Base-by-base conservation (phyloP, 2,113 vertebrate species). In the Motacilla alba region DNA sequence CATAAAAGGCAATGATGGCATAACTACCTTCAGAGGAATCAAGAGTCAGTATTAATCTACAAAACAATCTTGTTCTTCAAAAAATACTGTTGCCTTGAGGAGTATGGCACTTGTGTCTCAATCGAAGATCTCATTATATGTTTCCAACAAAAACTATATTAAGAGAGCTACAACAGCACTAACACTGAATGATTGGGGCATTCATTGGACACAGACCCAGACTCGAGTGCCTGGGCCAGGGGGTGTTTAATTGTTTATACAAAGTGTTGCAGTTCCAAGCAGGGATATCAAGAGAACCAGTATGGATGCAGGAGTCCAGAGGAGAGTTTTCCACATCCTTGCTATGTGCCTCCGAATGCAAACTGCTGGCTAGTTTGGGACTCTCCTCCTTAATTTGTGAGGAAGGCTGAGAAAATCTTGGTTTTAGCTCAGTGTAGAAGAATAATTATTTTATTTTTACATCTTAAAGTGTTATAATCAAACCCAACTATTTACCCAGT, bases 91-190 rank as follows among this genome's bases (percentile, higher is more conserved):
- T 63, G 35, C 28, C 37, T 44, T 72, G 72, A 27, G 78, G 30
- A 79, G 62, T 39, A 77, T 11, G 67, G 46, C 11, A 52, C 37
- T 47, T 64, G 39, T 67, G 18, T 59, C 39, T 66, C 62, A 66
- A 13, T 21, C 77, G 69, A 88, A 91, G 60, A 91, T 77, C 49
- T 94, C 81, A 76, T 63, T 17, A 43, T 53, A 20, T 37, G 35
- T 85, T 82, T 89, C 72, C 64, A 76, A 47, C 81, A 88, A 80
- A 13, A 83, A 20, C 21, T 77, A 4, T 16, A 21, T 49, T 22
- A 27, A 78, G 47, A 74, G 41, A 82, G 44, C 69, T 3, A 10
- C 69, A 82, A 31, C 26, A 79, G 52, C 47, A 59, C 43, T 78
- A 20, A 7, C 0, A 5, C 16, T 41, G 49, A 83, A 53, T 23